Evolutionary conservation across 2,113 vertebrate genomes (phyloP).

Genomic region (Prionailurus viverrinus): DNA sequence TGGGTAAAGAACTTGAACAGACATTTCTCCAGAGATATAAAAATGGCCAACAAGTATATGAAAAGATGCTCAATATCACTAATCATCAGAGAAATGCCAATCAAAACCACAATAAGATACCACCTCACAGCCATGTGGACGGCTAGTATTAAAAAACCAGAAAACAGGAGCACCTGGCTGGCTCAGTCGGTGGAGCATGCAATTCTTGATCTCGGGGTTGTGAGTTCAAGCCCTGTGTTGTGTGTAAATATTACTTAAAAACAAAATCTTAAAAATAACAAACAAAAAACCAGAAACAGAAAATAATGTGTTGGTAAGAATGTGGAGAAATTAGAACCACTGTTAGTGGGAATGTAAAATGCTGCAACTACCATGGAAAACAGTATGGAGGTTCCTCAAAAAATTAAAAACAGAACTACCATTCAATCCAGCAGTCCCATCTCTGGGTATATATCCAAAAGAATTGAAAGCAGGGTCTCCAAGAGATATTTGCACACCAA

Average conservation of each 20-base stretch:
- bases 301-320: background rate
- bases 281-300: background rate
- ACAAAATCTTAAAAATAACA: background rate
- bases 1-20: background rate
- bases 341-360: background rate
- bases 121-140: background rate
- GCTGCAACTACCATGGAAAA: background rate
- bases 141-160: background rate
- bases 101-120: background rate
- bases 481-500: background rate
- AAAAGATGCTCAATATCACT: background rate
- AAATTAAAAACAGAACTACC: background rate
- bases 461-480: background rate
- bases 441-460: background rate
- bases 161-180: background rate
- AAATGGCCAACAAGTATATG: background rate
- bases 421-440: background rate
- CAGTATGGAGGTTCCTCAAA: background rate
- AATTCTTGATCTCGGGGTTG: background rate
- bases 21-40: background rate
- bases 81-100: conserved; percentile 8
- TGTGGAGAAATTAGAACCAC: background rate
- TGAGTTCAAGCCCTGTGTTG: background rate
- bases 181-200: background rate
- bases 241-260: background rate